phyloP scores from a whole-genome alignment of 2,888 invertebrate species.

The Spilarctia lutea region DNA sequence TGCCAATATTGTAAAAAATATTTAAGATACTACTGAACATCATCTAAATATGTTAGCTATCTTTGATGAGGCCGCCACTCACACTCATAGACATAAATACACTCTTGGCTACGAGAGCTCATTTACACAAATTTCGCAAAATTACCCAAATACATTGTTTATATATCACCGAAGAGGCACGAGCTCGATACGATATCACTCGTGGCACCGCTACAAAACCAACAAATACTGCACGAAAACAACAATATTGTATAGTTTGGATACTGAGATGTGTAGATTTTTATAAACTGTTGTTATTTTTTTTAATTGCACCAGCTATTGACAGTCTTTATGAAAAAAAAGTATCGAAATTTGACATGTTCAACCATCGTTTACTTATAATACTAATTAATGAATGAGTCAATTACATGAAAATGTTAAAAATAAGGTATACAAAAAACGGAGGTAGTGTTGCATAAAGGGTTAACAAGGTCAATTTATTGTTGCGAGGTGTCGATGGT shows the following conservation, averaged over 20 bases:
- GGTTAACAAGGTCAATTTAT: conserved; percentile 75
- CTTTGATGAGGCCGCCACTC: too few species aligned
- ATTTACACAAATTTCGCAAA: neutral
- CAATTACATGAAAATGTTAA: conserved; percentile 19
- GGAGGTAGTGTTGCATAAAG: conserved; percentile 57
- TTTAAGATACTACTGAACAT: too few species aligned
- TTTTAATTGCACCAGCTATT: neutral
- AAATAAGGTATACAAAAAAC: conserved; percentile 46
- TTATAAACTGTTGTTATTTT: neutral
- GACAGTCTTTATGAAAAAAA: neutral
- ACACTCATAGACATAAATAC: too few species aligned
- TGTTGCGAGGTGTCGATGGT: conserved; percentile 76
- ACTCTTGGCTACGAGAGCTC: neutral
- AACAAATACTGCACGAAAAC: neutral
- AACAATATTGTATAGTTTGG: neutral
- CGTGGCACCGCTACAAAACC: neutral
- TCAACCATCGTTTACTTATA: neutral
- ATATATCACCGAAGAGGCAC: too few species aligned
- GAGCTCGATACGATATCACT: too few species aligned
- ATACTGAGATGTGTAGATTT: neutral
- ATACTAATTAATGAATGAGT: conserved; percentile 19
- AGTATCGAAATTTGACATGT: neutral
- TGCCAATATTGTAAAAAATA: too few species aligned
- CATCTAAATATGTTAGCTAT: too few species aligned
- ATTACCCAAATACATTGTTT: too few species aligned